A percentile compares a stretch with the other conserved stretches of the same genome.
Evolutionary conservation across 2,113 vertebrate genomes (phyloP).

Genomic region (Tragelaphus strepsiceros): DNA sequence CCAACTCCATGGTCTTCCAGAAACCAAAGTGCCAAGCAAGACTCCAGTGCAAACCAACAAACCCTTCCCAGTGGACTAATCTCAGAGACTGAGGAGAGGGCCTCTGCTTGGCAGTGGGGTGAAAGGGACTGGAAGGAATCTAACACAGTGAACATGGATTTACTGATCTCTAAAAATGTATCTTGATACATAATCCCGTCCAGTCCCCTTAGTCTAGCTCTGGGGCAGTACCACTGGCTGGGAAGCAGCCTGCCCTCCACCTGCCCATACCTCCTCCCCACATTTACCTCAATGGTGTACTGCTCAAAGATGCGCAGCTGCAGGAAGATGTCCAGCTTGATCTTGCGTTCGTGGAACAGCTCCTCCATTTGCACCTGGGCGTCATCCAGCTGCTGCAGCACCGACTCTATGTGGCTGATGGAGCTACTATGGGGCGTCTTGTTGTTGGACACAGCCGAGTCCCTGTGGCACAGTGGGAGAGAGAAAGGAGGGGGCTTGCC

Average conservation of each 20-base stretch:
- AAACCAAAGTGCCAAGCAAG: background rate
- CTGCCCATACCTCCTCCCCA: background rate
- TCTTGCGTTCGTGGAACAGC: conserved; percentile 96
- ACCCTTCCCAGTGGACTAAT: background rate
- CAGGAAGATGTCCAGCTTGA: conserved; percentile 97
- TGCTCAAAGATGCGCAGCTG: conserved; percentile 98
- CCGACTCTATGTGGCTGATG: conserved; percentile 96
- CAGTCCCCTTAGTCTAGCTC: background rate
- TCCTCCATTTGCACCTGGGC: conserved; percentile 99
- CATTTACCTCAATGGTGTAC: conserved; percentile 94
- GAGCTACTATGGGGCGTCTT: conserved; percentile 97
- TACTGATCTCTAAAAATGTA: background rate
- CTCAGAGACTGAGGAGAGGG: background rate
- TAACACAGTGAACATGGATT: background rate
- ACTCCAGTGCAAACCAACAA: background rate
- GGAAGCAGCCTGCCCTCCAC: background rate
- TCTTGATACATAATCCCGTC: background rate
- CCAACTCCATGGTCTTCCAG: background rate
- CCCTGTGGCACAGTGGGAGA: conserved; percentile 79
- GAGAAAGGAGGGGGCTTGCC: background rate
- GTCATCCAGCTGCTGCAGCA: conserved; percentile 97
- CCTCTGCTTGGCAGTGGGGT: background rate
- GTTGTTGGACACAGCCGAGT: conserved; percentile 94
- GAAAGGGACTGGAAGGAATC: background rate
- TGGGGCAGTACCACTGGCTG: background rate